Evolutionary conservation across 2,888 invertebrate genomes (phyloP).

Genomic region (Erannis defoliaria): DNA sequence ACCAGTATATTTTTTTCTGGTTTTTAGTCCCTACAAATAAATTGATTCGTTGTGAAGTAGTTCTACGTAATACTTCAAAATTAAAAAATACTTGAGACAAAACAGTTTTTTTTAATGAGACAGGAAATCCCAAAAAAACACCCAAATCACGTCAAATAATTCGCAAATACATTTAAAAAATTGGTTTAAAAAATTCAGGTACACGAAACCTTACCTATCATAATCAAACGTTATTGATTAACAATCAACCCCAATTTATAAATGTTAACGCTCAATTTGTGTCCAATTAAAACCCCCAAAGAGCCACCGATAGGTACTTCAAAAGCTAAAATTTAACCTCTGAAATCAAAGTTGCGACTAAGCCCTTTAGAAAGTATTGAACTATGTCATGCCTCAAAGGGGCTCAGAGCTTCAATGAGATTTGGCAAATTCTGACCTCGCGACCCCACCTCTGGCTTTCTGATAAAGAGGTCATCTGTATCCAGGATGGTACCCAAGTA

Average conservation of each 20-base stretch:
- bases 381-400: constrained; percentile 53
- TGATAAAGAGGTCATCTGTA: constrained; percentile 69
- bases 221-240: constrained; percentile 15
- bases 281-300: constrained; percentile 25
- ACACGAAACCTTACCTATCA: not conserved
- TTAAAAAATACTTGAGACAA: no score
- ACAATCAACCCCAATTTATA: constrained; percentile 22
- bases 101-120: no score
- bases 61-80: no score
- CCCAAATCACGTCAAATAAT: not conserved
- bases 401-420: constrained; percentile 52
- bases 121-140: not conserved
- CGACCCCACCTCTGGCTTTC: constrained; percentile 47
- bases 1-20: no score
- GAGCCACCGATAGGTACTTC: constrained; percentile 18
- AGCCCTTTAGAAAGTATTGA: constrained; percentile 48
- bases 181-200: not conserved
- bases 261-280: constrained; percentile 23
- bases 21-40: no score
- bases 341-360: constrained; percentile 35
- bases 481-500: constrained; percentile 55
- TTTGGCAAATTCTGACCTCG: constrained; percentile 59
- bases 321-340: constrained; percentile 41
- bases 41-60: no score
- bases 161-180: not conserved